Evolutionary conservation across 2,797 vertebrate species (phyloP).

Genomic region (Peromyscus nudipes): DNA sequence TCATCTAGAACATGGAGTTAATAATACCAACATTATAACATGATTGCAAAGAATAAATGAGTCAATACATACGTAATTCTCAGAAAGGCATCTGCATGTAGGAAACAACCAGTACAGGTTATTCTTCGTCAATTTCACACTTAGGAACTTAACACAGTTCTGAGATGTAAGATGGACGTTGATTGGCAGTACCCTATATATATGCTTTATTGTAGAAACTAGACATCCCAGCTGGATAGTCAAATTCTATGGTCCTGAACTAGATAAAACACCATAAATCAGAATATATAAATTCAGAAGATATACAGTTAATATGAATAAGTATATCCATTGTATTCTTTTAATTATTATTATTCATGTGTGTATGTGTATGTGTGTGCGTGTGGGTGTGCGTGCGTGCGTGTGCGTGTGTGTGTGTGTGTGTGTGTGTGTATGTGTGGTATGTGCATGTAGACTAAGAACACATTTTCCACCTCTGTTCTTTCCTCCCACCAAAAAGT

Average conservation of each 20-base stretch:
- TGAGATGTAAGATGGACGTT: not conserved
- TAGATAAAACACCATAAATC: not conserved
- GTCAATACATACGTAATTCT: not conserved
- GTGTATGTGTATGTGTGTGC: not conserved
- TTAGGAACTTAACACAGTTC: not conserved
- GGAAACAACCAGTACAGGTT: not conserved
- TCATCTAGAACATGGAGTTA: not conserved
- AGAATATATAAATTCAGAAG: not conserved
- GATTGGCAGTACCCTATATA: not conserved
- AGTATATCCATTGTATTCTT: not conserved
- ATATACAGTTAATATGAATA: not conserved
- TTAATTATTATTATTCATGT: not conserved
- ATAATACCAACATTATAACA: not conserved
- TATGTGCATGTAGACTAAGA: not conserved
- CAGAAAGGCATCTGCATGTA: not conserved
- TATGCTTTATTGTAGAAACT: not conserved
- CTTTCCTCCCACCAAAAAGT: not conserved
- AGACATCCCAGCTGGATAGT: not conserved
- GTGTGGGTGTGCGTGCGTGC: not conserved
- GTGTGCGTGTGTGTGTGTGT: not conserved
- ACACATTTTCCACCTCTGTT: not conserved
- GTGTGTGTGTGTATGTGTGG: not conserved
- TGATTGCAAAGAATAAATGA: not conserved
- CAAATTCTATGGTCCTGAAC: not conserved
- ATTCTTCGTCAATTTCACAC: not conserved